Percentiles rank a stretch among this genome's conserved stretches.
Evolutionary conservation across 2,797 vertebrate genomes (phyloP).

Genomic region (Vespertilio murinus): DNA sequence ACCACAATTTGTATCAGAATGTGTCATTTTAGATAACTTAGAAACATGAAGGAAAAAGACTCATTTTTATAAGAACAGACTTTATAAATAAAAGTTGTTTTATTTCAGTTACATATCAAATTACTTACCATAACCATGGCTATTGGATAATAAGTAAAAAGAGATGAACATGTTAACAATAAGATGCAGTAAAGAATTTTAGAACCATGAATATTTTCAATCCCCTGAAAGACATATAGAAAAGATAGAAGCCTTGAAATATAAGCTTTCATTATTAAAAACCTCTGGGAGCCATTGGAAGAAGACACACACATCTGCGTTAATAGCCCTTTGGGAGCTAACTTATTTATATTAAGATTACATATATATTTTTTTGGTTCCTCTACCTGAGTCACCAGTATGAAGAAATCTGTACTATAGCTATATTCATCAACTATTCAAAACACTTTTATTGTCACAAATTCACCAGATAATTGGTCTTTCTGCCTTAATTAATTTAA

Average conservation of each 20-base stretch:
- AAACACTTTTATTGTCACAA: slow-evolving; percentile 69
- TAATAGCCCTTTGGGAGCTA: slow-evolving; percentile 69
- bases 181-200: not conserved
- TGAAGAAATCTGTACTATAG: slow-evolving; percentile 36
- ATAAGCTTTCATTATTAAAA: slow-evolving; percentile 76
- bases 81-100: slow-evolving; percentile 1
- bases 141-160: not conserved
- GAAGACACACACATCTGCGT: slow-evolving; percentile 75
- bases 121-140: not conserved
- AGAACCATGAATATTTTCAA: slow-evolving; percentile 56
- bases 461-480: slow-evolving; percentile 79
- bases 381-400: slow-evolving; percentile 71
- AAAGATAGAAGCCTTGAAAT: slow-evolving; percentile 70
- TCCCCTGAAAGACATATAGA: slow-evolving; percentile 23
- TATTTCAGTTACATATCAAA: not conserved
- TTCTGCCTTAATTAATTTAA: slow-evolving; percentile 78
- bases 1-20: slow-evolving; percentile 15
- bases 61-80: not conserved
- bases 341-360: slow-evolving; percentile 73
- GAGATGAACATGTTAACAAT: not conserved
- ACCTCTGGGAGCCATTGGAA: slow-evolving; percentile 59
- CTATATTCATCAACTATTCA: slow-evolving; percentile 65
- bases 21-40: not conserved
- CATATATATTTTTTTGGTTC: slow-evolving; percentile 73
- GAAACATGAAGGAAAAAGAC: not conserved